Evolutionary conservation across 2,113 vertebrate species (phyloP), one percentile per base, ranked within the genome.

Genomic region (Strix aluco): DNA sequence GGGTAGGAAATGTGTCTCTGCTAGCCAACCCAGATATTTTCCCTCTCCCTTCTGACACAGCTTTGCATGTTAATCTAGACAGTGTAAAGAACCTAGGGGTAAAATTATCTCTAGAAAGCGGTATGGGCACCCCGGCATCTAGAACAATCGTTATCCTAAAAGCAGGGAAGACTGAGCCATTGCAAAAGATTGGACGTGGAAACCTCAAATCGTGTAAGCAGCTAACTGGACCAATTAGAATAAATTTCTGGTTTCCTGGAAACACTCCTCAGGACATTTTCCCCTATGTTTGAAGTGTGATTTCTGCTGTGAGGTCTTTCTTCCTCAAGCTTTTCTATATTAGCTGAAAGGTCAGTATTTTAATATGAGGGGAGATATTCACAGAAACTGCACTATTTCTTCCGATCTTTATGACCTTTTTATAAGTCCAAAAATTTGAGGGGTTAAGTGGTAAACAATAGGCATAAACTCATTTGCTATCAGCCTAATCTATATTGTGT

Each of bases 151-250:
- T 46, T 38, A 5, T 5, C 2, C 13, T 79, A 25, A 29, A 71
- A 79, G 15, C 1, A 1, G 10, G 18, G 13, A 52, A 84, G n/a
- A n/a, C 3, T 1, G 18, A 83, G 5, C 27, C 7, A 4, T 10
- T 44, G 55, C 3, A 2, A 67, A 86, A 81, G 12, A 52, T 49
- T 2, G 1, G 40, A 55, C 0, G 1, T 65, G 25, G 34, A 52
- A 92, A 27, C 54, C 6, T 14, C 40, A 57, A 26, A n/a, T 27
- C 6, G 11, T 70, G 16, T 42, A 20, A 66, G 18, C 30, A 88
- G 25, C 12, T 61, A 29, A 49, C 18, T 27, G 32, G 42, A 62
- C 46, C 4, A 5, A 49, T 38, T 54, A 17, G 69, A 81, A 51
- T 10, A 46, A 59, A 57, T 66, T 54, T 58, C 65, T 87, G 11